Conservation (phyloP, 2,888 invertebrate species). For the Epistrophe grossulariae region DNA sequence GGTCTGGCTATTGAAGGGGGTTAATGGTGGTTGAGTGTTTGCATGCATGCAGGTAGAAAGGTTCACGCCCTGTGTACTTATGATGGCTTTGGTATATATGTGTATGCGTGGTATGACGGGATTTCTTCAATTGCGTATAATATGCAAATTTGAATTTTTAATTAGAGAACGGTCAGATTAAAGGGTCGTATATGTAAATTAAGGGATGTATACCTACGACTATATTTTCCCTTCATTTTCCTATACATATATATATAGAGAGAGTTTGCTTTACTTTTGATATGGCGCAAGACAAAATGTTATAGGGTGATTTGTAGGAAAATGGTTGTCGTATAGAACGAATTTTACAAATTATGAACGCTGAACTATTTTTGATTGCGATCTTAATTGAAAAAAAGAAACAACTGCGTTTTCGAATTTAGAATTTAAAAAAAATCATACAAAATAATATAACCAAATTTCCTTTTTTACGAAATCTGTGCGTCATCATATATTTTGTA, state of each 20-base stretch:
- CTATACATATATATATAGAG: too few relatives aligned
- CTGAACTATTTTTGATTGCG: background rate
- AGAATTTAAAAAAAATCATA: slow-evolving; percentile 24
- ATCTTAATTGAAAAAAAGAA: background rate
- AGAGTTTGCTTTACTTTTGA: slow-evolving; percentile 34
- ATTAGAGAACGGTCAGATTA: slow-evolving; percentile 48
- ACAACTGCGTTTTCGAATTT: background rate
- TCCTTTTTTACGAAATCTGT: too few relatives aligned
- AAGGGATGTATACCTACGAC: slow-evolving; percentile 31
- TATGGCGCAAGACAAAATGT: background rate
- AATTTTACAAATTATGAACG: background rate
- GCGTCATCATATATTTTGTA: too few relatives aligned
- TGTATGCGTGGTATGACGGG: background rate
- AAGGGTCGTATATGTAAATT: slow-evolving; percentile 65
- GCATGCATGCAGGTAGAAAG: slow-evolving; percentile 73
- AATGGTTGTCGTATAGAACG: slow-evolving; percentile 53
- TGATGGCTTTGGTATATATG: slow-evolving; percentile 23
- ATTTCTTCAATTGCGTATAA: slow-evolving; percentile 50
- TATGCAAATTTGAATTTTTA: slow-evolving; percentile 47
- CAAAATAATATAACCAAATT: background rate
- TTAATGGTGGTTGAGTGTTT: slow-evolving; percentile 76
- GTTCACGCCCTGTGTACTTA: slow-evolving; percentile 74
- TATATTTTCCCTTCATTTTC: slow-evolving; percentile 44
- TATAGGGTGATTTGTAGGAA: slow-evolving; percentile 30
- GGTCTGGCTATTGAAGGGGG: slow-evolving; percentile 69